Percentiles rank a stretch among this genome's conserved stretches.
phyloP scores from a whole-genome alignment of 2,888 invertebrate genomes.

The Oscheius sp. region DNA sequence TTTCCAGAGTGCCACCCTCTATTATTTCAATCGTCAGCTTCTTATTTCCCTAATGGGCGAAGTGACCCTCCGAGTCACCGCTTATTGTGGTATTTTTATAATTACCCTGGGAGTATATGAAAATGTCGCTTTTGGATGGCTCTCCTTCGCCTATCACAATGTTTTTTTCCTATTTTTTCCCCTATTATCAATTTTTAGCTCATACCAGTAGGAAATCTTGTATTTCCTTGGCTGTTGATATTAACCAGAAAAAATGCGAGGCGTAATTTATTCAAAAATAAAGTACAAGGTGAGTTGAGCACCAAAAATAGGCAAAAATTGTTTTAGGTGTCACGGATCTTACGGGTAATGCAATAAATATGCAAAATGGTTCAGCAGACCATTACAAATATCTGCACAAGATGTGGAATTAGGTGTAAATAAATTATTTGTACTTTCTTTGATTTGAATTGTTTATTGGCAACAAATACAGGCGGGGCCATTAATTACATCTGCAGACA shows the following conservation, averaged over 20 bases:
- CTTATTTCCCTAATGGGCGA: slow-evolving; percentile 16
- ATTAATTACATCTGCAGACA: too few species aligned
- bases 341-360: neutral
- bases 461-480: neutral
- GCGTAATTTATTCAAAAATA: slow-evolving; percentile 9
- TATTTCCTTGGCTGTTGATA: slow-evolving; percentile 15
- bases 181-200: neutral
- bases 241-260: slow-evolving; percentile 9
- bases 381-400: slow-evolving; percentile 10
- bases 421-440: neutral
- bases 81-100: slow-evolving; percentile 7
- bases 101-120: slow-evolving; percentile 14
- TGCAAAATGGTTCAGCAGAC: neutral
- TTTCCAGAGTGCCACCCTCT: slow-evolving; percentile 18
- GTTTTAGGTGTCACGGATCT: slow-evolving; percentile 11
- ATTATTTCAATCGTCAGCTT: slow-evolving; percentile 23
- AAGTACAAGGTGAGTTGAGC: neutral
- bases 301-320: neutral
- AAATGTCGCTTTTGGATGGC: neutral
- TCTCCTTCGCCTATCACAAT: slow-evolving; percentile 18
- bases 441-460: neutral
- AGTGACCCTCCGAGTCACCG: slow-evolving; percentile 3
- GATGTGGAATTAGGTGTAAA: slow-evolving; percentile 14
- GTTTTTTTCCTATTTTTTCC: neutral
- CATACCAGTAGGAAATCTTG: slow-evolving; percentile 1